Base-by-base conservation (phyloP, 1,140 invertebrate genomes). In the Colletes gigas region DNA sequence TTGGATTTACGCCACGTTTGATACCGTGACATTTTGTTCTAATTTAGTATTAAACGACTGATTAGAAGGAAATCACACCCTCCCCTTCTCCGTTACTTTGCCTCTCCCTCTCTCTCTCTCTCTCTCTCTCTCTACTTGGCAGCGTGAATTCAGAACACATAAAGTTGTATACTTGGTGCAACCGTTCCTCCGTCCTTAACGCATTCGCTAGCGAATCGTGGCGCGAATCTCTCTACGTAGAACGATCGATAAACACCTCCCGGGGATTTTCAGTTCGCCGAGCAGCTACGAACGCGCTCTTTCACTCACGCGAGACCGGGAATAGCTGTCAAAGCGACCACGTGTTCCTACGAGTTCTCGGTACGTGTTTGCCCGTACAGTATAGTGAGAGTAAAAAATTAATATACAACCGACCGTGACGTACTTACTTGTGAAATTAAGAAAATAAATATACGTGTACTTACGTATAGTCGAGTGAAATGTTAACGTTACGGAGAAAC, bases 181-280 rank as follows among this genome's bases (percentile, higher is more conserved):
- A 55, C 7, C 19, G 52, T n/a, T 30, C 47, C 5, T 7, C 2
- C 10, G 4, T 54, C 39, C 21, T 3, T 14, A 54, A 14, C 30
- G 52, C 41, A 7, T 19, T 70, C 39, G n/a, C 50, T 52, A 9
- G 17, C 57, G 54, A 80, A 68, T 80, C 30, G 55, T 62, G 54
- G 54, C 77, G 21, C 50, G 21, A 59, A 60, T 47, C 60, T 57
- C 55, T 52, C 12, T 1, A 19, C 21, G 54, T 30, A 17, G 52
- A 47, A 57, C 78, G 78, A 80, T 80, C 78, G 66, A 80, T 80
- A 80, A 80, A 75, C 55, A 60, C 55, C 78, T 75, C 63, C 71
- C 78, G 78, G 78, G 72, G 78, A 74, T 80, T 80, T 68, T 62
- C 72, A 75, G 65, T 74, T 72, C 3, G 59, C 30, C 30, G 54